Base-by-base conservation (phyloP, 1,140 invertebrate genomes). In the Drosophila kanapiae region DNA sequence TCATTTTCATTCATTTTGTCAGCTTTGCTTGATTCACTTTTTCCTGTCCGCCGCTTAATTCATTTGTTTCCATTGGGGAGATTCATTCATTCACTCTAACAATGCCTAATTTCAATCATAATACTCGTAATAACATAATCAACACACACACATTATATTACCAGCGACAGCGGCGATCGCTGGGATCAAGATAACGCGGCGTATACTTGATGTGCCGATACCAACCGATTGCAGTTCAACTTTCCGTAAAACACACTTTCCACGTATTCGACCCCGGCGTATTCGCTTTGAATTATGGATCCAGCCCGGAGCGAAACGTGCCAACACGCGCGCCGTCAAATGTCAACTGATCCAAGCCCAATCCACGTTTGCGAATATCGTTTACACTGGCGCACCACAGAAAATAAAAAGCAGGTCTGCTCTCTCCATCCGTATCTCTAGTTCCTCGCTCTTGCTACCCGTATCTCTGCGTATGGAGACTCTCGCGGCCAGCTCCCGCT, bases 301-400 rank as follows among this genome's bases (percentile, higher is more conserved):
- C 37, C 70, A 45, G 42, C 68, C 45, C 47, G 45, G 62, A 61
- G 53, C 53, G 11, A 80, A 79, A 85, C 88, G 90, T 91, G 82
- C 84, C 78, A 76, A 69, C 87, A 80, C 81, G 88, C 84, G 75
- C 75, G 78, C 82, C 83, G 91, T 91, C 91, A 92, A 91, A 92
- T 92, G 91, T 92, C 91, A 92, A 92, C 87, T 92, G 91, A 92
- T 83, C 64, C 74, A 37, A 62, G 42, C 80, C 64, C 74, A 31
- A 78, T 56, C 76, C 77, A 77, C 87, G 76, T 76, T 88, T 61
- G 86, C 75, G 83, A 91, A 91, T 91, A 91, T 91, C 88, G 67
- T 78, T 87, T 91, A 81, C 86, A 87, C 53, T 69, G 57, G 60
- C 56, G 45, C 40, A 71, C 65, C 71, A 51, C 59, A 38, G 23